Evolutionary conservation across 2,888 invertebrate species (phyloP).

Genomic region (Caenorhabditis uteleia): DNA sequence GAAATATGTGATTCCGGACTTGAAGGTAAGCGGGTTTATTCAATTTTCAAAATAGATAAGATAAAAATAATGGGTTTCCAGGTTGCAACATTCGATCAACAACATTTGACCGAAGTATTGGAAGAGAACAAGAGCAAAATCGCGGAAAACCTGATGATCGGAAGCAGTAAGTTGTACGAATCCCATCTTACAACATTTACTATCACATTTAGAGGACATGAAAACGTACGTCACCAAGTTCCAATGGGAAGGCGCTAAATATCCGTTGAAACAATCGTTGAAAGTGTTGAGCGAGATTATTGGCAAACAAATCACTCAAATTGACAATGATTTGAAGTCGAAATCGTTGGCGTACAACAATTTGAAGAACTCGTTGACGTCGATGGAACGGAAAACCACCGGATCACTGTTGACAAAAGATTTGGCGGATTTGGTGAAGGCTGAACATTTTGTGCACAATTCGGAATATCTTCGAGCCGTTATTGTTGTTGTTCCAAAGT

Average conservation of each 20-base stretch:
- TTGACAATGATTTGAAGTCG: slow-evolving; percentile 94
- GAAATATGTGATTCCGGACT: slow-evolving; percentile 97
- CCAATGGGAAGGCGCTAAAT: slow-evolving; percentile 99
- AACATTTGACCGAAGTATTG: slow-evolving; percentile 92
- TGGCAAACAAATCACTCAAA: slow-evolving; percentile 93
- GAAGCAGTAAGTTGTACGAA: slow-evolving; percentile 85
- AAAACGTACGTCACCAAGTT: slow-evolving; percentile 93
- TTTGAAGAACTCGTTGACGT: slow-evolving; percentile 92
- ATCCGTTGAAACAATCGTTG: slow-evolving; percentile 96
- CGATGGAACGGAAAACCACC: slow-evolving; percentile 96
- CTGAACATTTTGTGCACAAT: slow-evolving; percentile 96
- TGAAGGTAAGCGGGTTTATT: slow-evolving; percentile 79
- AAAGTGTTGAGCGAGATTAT: slow-evolving; percentile 97
- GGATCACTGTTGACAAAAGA: slow-evolving; percentile 97
- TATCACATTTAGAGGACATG: slow-evolving; percentile 81
- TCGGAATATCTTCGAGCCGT: slow-evolving; percentile 97
- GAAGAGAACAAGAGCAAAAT: slow-evolving; percentile 97
- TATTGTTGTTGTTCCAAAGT: slow-evolving; percentile 97
- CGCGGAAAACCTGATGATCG: slow-evolving; percentile 93
- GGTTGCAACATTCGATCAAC: slow-evolving; percentile 98
- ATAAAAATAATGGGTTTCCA: slow-evolving; percentile 70
- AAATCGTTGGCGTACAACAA: slow-evolving; percentile 95
- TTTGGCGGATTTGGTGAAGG: slow-evolving; percentile 94
- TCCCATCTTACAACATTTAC: slow-evolving; percentile 1
- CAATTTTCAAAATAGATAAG: background rate